Evolutionary conservation across 92 coral and sea anemone species (phyloP).

Genomic region (Galaxea fascicularis): DNA sequence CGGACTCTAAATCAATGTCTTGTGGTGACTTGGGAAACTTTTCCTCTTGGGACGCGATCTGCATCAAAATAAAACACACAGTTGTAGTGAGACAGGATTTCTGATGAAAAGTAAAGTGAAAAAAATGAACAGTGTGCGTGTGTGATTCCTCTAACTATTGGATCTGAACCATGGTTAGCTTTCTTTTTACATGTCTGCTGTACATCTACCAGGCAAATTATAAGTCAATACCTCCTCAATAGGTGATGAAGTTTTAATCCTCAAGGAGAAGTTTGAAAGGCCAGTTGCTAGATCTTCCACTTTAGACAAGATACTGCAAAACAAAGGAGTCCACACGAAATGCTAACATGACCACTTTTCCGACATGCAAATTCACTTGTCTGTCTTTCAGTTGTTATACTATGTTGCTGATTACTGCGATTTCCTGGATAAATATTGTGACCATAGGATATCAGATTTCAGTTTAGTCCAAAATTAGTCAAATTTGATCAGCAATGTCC

Average conservation of each 20-base stretch:
- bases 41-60: conserved; percentile 63
- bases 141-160: too few species aligned
- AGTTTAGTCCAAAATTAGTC: too few species aligned
- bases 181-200: too few species aligned
- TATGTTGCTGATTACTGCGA: too few species aligned
- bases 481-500: too few species aligned
- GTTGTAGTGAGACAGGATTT: background rate
- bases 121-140: too few species aligned
- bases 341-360: background rate
- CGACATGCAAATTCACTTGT: too few species aligned
- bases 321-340: background rate
- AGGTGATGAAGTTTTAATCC: conserved; percentile 60
- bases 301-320: conserved; percentile 68
- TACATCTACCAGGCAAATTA: too few species aligned
- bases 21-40: conserved; percentile 70
- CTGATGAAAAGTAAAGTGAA: background rate
- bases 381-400: too few species aligned
- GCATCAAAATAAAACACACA: background rate
- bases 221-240: conserved; percentile 64
- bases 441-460: too few species aligned
- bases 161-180: too few species aligned
- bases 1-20: conserved; percentile 78
- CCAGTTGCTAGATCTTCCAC: conserved; percentile 81
- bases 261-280: conserved; percentile 70
- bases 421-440: too few species aligned